phyloP scores from a whole-genome alignment of 2,113 vertebrate genomes.

The Cygnus atratus region DNA sequence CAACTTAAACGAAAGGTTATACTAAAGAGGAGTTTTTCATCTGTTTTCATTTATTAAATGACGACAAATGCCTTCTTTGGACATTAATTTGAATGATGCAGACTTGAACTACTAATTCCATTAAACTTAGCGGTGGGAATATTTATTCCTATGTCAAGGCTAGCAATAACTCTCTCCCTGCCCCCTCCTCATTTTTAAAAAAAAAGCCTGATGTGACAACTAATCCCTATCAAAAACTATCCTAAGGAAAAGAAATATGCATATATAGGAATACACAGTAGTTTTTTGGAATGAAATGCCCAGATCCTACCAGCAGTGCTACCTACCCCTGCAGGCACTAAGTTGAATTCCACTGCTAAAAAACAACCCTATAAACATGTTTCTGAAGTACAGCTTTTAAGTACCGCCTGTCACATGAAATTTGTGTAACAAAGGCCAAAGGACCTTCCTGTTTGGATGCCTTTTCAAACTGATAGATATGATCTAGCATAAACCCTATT shows the following conservation, averaged over 20 bases:
- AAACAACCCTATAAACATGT: background rate
- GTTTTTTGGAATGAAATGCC: background rate
- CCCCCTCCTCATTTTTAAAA: too few relatives aligned
- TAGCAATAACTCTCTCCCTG: background rate
- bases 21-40: background rate
- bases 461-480: background rate
- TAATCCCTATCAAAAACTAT: background rate
- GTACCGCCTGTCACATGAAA: background rate
- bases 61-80: background rate
- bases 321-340: rapidly evolving
- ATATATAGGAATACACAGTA: background rate
- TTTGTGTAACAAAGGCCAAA: background rate
- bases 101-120: background rate
- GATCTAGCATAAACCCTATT: background rate
- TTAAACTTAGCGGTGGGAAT: background rate
- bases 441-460: background rate
- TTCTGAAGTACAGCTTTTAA: background rate
- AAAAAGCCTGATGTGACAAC: background rate
- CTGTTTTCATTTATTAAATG: background rate
- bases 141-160: background rate
- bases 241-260: background rate
- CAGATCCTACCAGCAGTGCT: background rate
- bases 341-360: background rate
- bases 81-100: background rate
- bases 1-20: background rate